Evolutionary conservation across 2,113 vertebrate species (phyloP).

Genomic region (Gallinago paraguaiae): DNA sequence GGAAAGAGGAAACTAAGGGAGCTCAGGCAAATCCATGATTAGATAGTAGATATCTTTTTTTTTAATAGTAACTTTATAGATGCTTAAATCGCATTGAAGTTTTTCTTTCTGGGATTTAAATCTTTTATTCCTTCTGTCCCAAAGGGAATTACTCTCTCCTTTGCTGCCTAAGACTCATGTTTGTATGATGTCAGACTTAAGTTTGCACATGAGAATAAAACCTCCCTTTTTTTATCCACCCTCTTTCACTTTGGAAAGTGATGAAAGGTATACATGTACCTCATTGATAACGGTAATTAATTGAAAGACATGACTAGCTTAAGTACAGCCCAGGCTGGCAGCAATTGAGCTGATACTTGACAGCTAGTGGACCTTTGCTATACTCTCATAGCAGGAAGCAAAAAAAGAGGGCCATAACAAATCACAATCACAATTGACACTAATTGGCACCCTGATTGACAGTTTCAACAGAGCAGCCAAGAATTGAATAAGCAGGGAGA

Average conservation of each 20-base stretch:
- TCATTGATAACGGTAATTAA: neutral
- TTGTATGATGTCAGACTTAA: neutral
- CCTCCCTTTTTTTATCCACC: neutral
- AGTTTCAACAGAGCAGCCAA: neutral
- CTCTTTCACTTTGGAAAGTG: neutral
- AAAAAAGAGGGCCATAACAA: neutral
- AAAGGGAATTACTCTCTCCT: neutral
- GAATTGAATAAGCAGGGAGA: neutral
- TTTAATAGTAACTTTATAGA: neutral
- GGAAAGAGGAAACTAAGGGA: neutral
- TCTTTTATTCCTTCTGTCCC: neutral
- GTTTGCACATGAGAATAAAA: neutral
- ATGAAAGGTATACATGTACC: neutral
- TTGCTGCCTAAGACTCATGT: neutral
- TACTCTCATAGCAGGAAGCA: neutral
- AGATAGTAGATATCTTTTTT: neutral
- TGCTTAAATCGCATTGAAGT: neutral
- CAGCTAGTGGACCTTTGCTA: neutral
- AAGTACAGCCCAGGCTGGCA: neutral
- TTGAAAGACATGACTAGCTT: neutral
- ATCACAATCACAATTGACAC: neutral
- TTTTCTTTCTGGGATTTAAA: neutral
- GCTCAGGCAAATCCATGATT: neutral
- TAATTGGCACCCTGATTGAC: slow-evolving; percentile 35
- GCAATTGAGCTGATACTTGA: neutral